Evolutionary conservation across 2,113 vertebrate genomes (phyloP).

Genomic region (Etia nguti): DNA sequence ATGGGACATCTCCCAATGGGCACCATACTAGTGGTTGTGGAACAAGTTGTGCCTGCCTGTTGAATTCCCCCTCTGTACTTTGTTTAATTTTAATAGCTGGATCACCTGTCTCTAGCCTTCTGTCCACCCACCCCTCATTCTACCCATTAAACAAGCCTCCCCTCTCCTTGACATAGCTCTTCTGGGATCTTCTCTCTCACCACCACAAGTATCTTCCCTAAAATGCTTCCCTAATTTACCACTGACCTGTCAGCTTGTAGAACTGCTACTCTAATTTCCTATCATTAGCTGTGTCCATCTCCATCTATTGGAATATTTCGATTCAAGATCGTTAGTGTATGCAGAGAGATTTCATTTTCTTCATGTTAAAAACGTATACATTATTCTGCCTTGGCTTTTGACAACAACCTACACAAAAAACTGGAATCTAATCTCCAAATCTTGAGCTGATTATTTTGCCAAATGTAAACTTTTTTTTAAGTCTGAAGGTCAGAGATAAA

Average conservation of each 20-base stretch:
- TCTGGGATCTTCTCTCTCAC: slow-evolving; percentile 2
- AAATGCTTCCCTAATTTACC: slow-evolving; percentile 16
- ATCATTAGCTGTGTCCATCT: slow-evolving; percentile 6
- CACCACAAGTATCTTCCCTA: neutral
- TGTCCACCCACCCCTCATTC: neutral
- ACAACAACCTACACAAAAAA: neutral
- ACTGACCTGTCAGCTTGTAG: neutral
- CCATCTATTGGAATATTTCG: slow-evolving; percentile 6
- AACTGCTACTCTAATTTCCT: neutral
- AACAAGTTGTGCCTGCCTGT: slow-evolving; percentile 20
- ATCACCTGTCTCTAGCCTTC: neutral
- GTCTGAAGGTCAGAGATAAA: neutral
- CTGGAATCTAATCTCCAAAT: neutral
- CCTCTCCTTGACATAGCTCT: slow-evolving; percentile 9
- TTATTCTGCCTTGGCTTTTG: neutral
- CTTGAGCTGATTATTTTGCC: neutral
- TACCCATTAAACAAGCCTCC: slow-evolving; percentile 11
- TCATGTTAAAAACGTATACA: neutral
- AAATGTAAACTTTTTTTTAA: neutral
- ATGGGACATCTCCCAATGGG: neutral
- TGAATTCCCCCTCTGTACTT: slow-evolving; percentile 21
- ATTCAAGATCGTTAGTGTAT: slow-evolving; percentile 5
- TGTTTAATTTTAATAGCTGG: slow-evolving; percentile 36
- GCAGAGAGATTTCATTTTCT: neutral
- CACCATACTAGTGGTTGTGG: neutral